Conservation (phyloP, 2,888 invertebrate species). For the Pyrrhosoma nymphula region DNA sequence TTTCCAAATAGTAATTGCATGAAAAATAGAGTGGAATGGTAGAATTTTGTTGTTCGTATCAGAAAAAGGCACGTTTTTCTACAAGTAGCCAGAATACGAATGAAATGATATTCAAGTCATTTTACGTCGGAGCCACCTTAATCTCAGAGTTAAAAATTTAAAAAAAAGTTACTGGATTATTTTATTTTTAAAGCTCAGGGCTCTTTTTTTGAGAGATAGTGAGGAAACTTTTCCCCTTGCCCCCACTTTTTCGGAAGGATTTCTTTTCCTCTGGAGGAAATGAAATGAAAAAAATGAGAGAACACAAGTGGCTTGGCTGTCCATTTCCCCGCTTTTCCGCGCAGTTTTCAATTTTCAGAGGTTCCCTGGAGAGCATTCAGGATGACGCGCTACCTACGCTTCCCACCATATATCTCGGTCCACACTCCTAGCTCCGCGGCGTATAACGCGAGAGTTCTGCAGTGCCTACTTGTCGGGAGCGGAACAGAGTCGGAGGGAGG, state of each 20-base stretch:
- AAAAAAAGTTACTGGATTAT: not conserved
- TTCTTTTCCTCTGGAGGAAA: no score
- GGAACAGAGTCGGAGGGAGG: not conserved
- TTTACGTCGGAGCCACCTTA: no score
- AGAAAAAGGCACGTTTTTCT: no score
- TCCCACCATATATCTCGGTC: not conserved
- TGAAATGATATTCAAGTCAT: no score
- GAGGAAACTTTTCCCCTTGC: slow-evolving; percentile 4
- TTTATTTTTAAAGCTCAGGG: not conserved
- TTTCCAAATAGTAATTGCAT: no score
- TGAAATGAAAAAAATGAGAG: not conserved
- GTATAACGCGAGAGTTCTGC: not conserved
- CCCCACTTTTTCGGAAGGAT: no score
- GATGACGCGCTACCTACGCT: not conserved
- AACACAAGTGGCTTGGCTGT: not conserved
- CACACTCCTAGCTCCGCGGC: not conserved
- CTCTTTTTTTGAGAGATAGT: not conserved
- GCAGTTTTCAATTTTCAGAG: not conserved
- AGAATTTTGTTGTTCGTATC: no score
- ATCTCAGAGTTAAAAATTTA: not conserved
- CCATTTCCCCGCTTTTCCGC: not conserved
- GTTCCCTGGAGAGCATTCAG: not conserved
- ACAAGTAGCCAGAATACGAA: no score
- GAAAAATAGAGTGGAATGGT: no score
- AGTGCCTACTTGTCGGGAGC: not conserved